These are phyloP conservation scores for Circaetus gallicus DNA, from an alignment of 2,113 vertebrate species.

Conservation along the genomic window DNA sequence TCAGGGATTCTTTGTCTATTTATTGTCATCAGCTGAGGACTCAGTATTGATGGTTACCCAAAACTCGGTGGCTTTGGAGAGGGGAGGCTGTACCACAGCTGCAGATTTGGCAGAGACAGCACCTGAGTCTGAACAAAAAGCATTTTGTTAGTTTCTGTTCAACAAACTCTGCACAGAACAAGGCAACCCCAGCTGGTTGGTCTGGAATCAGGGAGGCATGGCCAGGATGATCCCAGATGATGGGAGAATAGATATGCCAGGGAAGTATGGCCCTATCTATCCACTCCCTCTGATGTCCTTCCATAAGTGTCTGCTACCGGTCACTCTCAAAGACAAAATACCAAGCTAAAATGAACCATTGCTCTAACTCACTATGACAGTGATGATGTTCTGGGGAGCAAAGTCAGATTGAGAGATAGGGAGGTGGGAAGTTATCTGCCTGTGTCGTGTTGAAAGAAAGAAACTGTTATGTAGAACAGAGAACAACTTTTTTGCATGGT, in stretches of 20 bases:
- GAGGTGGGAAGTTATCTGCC: neutral
- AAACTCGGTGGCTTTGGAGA: neutral
- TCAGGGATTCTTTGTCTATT: slow-evolving; percentile 24
- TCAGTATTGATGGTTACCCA: neutral
- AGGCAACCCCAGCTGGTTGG: neutral
- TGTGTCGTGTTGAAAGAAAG: too few species aligned
- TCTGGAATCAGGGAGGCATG: neutral
- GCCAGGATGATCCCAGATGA: neutral
- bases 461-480: neutral
- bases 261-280: neutral
- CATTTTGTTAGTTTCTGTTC: neutral
- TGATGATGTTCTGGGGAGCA: neutral
- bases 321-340: neutral
- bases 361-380: neutral
- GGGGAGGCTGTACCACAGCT: neutral
- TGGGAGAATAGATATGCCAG: neutral
- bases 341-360: neutral
- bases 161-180: neutral
- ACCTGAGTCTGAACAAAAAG: neutral
- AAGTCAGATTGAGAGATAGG: neutral
- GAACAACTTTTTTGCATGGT: neutral
- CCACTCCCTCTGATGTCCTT: neutral
- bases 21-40: neutral
- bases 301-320: neutral
- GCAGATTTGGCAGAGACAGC: neutral